Conservation (phyloP, 2,888 invertebrate genomes). For the Drosophila maculinotata region DNA sequence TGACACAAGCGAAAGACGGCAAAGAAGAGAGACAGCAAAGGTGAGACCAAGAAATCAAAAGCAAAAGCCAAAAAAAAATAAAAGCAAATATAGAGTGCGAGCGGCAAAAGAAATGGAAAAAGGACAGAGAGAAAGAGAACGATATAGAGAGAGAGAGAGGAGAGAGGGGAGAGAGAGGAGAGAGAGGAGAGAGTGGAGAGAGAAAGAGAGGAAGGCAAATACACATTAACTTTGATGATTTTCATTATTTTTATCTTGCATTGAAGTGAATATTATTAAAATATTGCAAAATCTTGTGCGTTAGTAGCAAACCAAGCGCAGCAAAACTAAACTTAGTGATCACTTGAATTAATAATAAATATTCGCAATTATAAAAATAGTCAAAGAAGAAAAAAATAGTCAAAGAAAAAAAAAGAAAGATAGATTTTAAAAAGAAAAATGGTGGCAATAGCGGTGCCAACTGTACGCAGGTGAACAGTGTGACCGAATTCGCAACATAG, state of each 20-base stretch:
- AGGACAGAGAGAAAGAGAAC: not conserved
- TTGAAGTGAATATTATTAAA: conserved; percentile 29
- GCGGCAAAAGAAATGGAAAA: not conserved
- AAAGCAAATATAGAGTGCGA: conserved; percentile 1
- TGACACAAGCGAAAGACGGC: conserved; percentile 49
- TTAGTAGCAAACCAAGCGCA: conserved; percentile 61
- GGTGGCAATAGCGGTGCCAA: conserved; percentile 3
- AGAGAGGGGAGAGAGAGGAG: not conserved
- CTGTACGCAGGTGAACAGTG: conserved; percentile 2
- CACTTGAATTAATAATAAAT: conserved; percentile 13
- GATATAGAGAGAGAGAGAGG: conserved; percentile 6
- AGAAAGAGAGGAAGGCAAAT: conserved; percentile 19
- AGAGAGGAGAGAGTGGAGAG: not conserved
- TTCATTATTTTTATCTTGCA: conserved; percentile 3
- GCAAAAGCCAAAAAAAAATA: conserved; percentile 7
- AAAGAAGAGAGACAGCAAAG: conserved; percentile 1
- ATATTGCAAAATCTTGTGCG: conserved; percentile 52
- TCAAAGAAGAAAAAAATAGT: not conserved
- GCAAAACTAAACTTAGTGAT: conserved; percentile 55
- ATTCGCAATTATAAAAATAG: conserved; percentile 4
- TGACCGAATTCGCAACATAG: conserved; percentile 11
- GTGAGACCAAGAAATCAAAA: conserved; percentile 1
- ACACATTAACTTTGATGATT: conserved; percentile 35
- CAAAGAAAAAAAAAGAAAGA: no score
- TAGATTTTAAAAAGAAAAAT: not conserved